These are phyloP conservation scores for Holacanthus passer DNA, from an alignment of 2,113 vertebrate genomes.

Conservation along the genomic window DNA sequence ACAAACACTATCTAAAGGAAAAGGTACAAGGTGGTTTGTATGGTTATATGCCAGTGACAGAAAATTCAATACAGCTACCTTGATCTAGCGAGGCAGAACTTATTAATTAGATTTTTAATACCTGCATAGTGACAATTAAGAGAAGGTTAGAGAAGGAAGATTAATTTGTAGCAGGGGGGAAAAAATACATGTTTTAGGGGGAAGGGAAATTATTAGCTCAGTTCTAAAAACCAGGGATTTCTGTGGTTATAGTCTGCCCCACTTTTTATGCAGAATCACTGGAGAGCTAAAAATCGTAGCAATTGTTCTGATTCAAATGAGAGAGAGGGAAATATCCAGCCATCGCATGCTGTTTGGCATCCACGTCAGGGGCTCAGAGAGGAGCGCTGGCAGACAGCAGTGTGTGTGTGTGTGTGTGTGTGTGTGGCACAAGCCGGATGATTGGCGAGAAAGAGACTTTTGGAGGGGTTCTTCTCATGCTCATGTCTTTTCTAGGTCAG, in stretches of 20 bases:
- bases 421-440: conserved; percentile 18
- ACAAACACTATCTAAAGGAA: not conserved
- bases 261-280: conserved; percentile 64
- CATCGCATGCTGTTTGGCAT: conserved; percentile 46
- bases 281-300: conserved; percentile 42
- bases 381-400: conserved; percentile 31
- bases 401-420: conserved; percentile 13
- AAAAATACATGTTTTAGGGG: not conserved
- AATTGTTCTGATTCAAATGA: conserved; percentile 67
- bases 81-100: not conserved
- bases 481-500: conserved; percentile 55
- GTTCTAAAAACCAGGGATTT: conserved; percentile 37
- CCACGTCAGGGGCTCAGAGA: conserved; percentile 29
- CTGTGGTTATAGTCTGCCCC: conserved; percentile 45
- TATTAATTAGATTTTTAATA: not conserved
- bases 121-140: not conserved
- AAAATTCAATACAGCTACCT: not conserved
- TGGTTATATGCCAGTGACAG: not conserved
- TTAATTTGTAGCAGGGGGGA: not conserved
- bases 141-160: no score
- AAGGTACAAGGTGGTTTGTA: not conserved
- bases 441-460: conserved; percentile 37
- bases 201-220: conserved; percentile 40
- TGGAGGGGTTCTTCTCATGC: conserved; percentile 21
- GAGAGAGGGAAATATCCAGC: conserved; percentile 43